Evolutionary conservation across 2,888 invertebrate species (phyloP).

Genomic region (Cryptus armator): DNA sequence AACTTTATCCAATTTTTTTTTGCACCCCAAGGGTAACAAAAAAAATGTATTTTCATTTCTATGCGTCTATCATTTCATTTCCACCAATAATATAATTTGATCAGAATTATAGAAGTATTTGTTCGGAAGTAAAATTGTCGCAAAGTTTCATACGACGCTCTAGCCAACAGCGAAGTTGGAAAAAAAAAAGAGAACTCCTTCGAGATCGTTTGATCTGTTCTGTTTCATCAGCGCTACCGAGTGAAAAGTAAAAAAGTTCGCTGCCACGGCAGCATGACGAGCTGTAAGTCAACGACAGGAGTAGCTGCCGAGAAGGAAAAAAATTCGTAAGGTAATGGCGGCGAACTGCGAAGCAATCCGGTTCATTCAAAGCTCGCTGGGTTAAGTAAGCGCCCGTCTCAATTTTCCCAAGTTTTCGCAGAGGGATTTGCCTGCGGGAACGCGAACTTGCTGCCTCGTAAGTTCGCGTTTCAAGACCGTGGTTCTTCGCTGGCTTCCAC

Average conservation of each 20-base stretch:
- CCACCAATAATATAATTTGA: too few species aligned
- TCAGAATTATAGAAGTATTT: background rate
- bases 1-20: background rate
- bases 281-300: slow-evolving; percentile 27
- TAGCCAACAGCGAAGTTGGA: background rate
- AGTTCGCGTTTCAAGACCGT: slow-evolving; percentile 18
- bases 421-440: slow-evolving; percentile 47
- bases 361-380: slow-evolving; percentile 55
- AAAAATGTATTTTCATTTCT: too few species aligned
- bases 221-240: background rate
- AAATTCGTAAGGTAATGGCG: slow-evolving; percentile 37
- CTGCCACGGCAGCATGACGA: slow-evolving; percentile 41
- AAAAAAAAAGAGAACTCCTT: background rate
- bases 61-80: too few species aligned
- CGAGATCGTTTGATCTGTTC: slow-evolving; percentile 6
- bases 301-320: slow-evolving; percentile 42
- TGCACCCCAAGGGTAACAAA: too few species aligned
- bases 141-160: background rate
- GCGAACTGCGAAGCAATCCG: slow-evolving; percentile 50
- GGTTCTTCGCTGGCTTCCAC: slow-evolving; percentile 6
- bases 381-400: slow-evolving; percentile 61
- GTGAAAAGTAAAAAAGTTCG: slow-evolving; percentile 14
- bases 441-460: slow-evolving; percentile 36
- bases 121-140: background rate
- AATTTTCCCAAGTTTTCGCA: slow-evolving; percentile 64